phyloP scores from a whole-genome alignment of 1,140 invertebrate genomes.

The Drosophila kikkawai region DNA sequence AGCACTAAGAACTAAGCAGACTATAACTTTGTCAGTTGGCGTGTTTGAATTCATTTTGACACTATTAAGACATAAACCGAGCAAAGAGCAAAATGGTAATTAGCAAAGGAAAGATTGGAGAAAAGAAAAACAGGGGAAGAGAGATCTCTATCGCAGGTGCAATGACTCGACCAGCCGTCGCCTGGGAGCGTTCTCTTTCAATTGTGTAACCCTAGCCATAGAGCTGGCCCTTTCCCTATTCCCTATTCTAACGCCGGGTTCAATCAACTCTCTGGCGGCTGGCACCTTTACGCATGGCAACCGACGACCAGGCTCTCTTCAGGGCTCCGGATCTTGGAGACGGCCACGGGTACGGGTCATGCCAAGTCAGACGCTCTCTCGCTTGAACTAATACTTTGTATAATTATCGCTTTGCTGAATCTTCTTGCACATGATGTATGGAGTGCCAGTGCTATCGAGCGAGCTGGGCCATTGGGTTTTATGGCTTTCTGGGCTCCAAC shows the following conservation, averaged over 20 bases:
- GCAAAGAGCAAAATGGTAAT: constrained; percentile 66
- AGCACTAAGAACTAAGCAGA: neutral
- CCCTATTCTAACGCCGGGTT: constrained; percentile 59
- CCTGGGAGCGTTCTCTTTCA: constrained; percentile 68
- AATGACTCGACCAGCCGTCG: constrained; percentile 62
- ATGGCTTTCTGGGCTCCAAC: constrained; percentile 40
- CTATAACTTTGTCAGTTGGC: constrained; percentile 34
- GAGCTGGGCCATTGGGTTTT: constrained; percentile 67
- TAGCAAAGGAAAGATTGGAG: constrained; percentile 46
- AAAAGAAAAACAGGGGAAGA: constrained; percentile 13
- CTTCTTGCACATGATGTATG: constrained; percentile 62
- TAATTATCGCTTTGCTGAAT: constrained; percentile 83
- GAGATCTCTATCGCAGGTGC: constrained; percentile 74
- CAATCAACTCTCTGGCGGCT: constrained; percentile 70
- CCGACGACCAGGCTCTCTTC: constrained; percentile 11
- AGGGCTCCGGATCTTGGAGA: constrained; percentile 19
- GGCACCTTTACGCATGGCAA: constrained; percentile 80
- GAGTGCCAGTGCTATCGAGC: constrained; percentile 46
- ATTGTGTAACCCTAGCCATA: constrained; percentile 74
- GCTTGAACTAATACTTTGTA: constrained; percentile 76
- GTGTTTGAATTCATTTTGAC: constrained; percentile 80
- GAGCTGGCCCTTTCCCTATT: constrained; percentile 15
- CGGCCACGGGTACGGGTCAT: constrained; percentile 56
- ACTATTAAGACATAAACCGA: constrained; percentile 64
- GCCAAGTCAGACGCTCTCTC: constrained; percentile 67